Evolutionary conservation across 2,888 invertebrate genomes (phyloP), one percentile per base, ranked within the genome.

Genomic region (Cephus pulcher): DNA sequence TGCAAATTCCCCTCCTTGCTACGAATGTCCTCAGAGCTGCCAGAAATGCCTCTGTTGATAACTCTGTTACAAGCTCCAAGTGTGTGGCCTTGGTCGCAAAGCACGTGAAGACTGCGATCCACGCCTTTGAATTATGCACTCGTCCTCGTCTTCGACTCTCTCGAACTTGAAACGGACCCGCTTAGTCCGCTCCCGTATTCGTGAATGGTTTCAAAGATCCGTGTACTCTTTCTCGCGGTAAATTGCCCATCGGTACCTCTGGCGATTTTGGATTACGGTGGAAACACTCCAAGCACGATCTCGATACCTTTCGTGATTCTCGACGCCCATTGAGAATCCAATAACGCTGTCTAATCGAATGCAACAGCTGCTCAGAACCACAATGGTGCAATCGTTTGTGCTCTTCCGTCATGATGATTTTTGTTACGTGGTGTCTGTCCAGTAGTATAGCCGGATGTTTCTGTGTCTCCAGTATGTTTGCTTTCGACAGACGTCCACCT

Each of bases 101-200:
- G 75, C 90, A 90, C 1, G 86, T 84, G 78, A 89, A 90, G 9
- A 90, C 76, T 11, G 82, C 86, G 12, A 88, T 83, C 34, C 86
- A 89, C 12, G 83, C 82, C 75, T 90, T 89, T 3, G 83, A 76
- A 30, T 76, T 75, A 23, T 81, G 81, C 37, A 85, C 86, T 34
- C 85, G 77, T 12, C 84, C 84, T 11, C 86, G 69, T n/a, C 83
- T 76, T 3, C 79, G 78, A 12, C 80, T 81, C 23, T 86, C 84
- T 34, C 82, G 80, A 1, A 89, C 77, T 30, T 81, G 79, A 30
- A 84, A 15, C 4, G 84, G 82, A 12, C 84, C 84, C 6, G 79
- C 79, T 70, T 81, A 84, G 71, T 84, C 84, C 12, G 80, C 77
- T 33, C 83, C 82, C 15, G 69, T 74, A 34, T 74, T 74, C 35